These are phyloP conservation scores for Chromoteleia sp. DNA, from an alignment of 2,888 invertebrate genomes.

Conservation along the genomic window DNA sequence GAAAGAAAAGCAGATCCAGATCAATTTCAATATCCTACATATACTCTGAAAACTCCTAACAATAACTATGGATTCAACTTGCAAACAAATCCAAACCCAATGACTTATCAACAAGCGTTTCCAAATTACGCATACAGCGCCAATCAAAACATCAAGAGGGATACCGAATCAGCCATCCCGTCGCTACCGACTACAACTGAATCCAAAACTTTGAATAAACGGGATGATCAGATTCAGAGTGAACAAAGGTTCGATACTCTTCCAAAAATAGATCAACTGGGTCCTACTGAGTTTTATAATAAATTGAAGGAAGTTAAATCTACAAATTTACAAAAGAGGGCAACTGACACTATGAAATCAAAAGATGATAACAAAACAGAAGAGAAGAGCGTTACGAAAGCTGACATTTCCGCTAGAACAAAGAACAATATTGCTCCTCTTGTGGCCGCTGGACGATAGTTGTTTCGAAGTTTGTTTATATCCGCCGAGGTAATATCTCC, in stretches of 20 bases:
- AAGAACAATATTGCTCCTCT: conserved; percentile 96
- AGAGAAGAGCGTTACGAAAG: conserved; percentile 11
- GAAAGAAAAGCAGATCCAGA: conserved; percentile 4
- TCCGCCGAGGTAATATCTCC: conserved; percentile 91
- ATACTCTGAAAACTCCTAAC: neutral
- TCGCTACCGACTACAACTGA: neutral
- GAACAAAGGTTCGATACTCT: neutral
- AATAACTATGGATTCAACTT: neutral
- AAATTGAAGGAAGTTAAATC: neutral
- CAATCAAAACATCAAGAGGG: conserved; percentile 27
- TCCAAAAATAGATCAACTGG: neutral
- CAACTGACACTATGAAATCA: conserved; percentile 21
- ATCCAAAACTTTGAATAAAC: conserved; percentile 24
- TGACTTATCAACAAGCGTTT: neutral
- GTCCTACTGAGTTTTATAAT: neutral
- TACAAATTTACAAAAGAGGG: conserved; percentile 13
- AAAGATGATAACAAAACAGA: conserved; percentile 3
- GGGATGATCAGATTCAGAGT: conserved; percentile 1
- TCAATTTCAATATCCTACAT: neutral
- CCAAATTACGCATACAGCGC: neutral
- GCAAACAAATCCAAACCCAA: conserved; percentile 8
- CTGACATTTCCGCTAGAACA: conserved; percentile 92
- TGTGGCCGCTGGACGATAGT: conserved; percentile 93
- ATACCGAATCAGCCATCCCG: neutral
- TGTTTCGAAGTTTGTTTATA: conserved; percentile 93